A percentile compares a stretch with the other conserved stretches of the same genome.
Conservation (phyloP, 2,888 invertebrate genomes). For the Uropetala carovei region DNA sequence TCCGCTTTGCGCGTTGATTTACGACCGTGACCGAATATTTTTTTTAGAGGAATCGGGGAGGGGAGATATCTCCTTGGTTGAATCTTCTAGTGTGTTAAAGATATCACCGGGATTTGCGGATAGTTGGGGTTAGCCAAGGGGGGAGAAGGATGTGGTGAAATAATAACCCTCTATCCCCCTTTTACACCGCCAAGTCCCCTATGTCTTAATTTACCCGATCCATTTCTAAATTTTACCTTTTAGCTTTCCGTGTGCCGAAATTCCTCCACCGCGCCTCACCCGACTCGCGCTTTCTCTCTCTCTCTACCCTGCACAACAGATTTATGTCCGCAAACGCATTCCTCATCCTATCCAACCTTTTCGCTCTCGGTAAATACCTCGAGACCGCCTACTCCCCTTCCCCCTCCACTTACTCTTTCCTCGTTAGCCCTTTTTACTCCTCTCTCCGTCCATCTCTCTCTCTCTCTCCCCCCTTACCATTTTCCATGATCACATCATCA, state of each 20-base stretch:
- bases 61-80: conserved; percentile 35
- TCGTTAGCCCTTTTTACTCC: conserved; percentile 30
- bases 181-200: conserved; percentile 39
- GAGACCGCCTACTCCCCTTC: conserved; percentile 17
- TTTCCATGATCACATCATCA: conserved; percentile 30
- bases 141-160: conserved; percentile 16
- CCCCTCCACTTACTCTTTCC: background rate
- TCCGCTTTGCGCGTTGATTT: conserved; percentile 1
- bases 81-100: conserved; percentile 52
- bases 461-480: background rate
- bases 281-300: background rate
- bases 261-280: background rate
- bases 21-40: background rate
- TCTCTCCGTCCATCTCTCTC: background rate
- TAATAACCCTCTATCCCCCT: conserved; percentile 36
- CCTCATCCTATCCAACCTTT: conserved; percentile 61
- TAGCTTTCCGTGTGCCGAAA: conserved; percentile 46
- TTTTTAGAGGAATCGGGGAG: conserved; percentile 26
- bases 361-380: conserved; percentile 59
- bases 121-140: conserved; percentile 37
- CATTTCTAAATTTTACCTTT: conserved; percentile 56
- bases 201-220: conserved; percentile 61
- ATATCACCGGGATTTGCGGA: conserved; percentile 56
- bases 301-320: conserved; percentile 19
- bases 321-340: conserved; percentile 46